Evolutionary conservation across 2,888 invertebrate genomes (phyloP).

Genomic region (Cenopis cana): DNA sequence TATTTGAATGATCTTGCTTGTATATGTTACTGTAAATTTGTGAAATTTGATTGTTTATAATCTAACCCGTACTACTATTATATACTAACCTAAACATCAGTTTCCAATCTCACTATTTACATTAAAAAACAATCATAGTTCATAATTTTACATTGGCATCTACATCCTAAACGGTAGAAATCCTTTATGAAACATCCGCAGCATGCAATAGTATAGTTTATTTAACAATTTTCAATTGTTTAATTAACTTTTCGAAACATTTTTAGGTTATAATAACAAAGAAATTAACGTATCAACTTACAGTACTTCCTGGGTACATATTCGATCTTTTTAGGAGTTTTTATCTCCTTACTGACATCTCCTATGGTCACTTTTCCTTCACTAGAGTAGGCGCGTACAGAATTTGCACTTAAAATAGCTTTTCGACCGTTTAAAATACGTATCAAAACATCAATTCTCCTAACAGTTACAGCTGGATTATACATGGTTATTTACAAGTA

Average conservation of each 20-base stretch:
- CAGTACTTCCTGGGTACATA: slow-evolving; percentile 94
- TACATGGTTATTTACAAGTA: slow-evolving; percentile 61
- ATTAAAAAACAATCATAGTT: too few species aligned
- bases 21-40: too few species aligned
- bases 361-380: slow-evolving; percentile 89
- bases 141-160: too few species aligned
- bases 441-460: slow-evolving; percentile 80
- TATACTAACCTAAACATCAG: too few species aligned
- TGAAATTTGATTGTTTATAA: too few species aligned
- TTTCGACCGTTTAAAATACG: slow-evolving; percentile 77
- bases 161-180: too few species aligned
- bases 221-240: neutral
- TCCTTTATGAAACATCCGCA: neutral
- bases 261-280: slow-evolving; percentile 53
- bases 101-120: too few species aligned
- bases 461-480: slow-evolving; percentile 72
- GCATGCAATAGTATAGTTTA: neutral
- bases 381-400: slow-evolving; percentile 75
- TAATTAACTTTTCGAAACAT: slow-evolving; percentile 26
- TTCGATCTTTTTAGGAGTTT: slow-evolving; percentile 88
- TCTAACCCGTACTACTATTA: too few species aligned
- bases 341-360: slow-evolving; percentile 87
- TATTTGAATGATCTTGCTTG: neutral
- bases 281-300: slow-evolving; percentile 77
- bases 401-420: slow-evolving; percentile 68